These are phyloP conservation scores for Leuciscus waleckii DNA, from an alignment of 2,797 vertebrate species.

Conservation along the genomic window DNA sequence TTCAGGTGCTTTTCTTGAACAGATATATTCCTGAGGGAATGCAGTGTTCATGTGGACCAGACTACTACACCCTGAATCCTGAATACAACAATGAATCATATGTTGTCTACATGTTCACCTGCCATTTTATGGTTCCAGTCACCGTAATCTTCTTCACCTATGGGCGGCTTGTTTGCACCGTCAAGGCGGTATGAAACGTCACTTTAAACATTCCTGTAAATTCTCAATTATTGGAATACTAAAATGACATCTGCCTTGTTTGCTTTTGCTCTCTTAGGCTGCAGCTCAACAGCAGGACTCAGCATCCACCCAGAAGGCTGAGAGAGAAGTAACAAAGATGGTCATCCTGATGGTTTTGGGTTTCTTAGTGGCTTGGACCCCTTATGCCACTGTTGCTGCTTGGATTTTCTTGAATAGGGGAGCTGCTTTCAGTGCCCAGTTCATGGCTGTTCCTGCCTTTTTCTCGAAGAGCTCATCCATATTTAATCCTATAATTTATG, in stretches of 20 bases:
- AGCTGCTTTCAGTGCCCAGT: conserved; percentile 77
- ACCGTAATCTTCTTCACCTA: conserved; percentile 82
- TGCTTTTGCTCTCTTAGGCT: conserved; percentile 75
- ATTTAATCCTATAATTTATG: conserved; percentile 78
- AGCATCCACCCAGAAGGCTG: conserved; percentile 85
- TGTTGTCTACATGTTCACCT: conserved; percentile 81
- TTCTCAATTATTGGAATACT: background rate
- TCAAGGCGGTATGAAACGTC: conserved; percentile 77
- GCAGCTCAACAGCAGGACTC: conserved; percentile 87
- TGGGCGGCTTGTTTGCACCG: conserved; percentile 81
- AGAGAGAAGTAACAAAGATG: conserved; percentile 87
- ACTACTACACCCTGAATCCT: conserved; percentile 83
- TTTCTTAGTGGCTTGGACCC: conserved; percentile 83
- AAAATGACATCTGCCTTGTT: background rate
- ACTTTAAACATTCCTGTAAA: background rate
- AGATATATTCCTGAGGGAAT: conserved; percentile 85
- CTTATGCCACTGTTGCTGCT: conserved; percentile 82
- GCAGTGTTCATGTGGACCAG: conserved; percentile 83
- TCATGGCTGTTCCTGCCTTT: conserved; percentile 86
- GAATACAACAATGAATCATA: conserved; percentile 85
- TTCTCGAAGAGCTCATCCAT: conserved; percentile 86
- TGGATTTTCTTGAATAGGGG: conserved; percentile 85
- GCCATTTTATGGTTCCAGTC: conserved; percentile 78
- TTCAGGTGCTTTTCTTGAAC: conserved; percentile 73
- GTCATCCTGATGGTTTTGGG: conserved; percentile 85